Base-by-base conservation (phyloP, 2,113 vertebrate genomes). In the Prionailurus bengalensis region DNA sequence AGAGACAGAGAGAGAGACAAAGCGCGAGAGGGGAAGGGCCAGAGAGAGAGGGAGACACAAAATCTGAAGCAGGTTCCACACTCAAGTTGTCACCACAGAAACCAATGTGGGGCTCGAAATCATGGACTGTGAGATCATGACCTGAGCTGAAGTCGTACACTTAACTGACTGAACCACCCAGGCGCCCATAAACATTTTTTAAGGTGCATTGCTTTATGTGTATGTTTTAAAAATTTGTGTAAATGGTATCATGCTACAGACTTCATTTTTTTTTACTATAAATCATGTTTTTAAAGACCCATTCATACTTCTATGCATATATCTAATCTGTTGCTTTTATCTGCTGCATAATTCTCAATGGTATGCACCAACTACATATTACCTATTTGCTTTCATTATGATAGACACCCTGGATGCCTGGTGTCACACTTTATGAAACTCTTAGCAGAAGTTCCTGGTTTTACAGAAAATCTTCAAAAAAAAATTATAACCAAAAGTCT, bases 371-470 rank as follows among this genome's bases (percentile, higher is more conserved):
- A 61, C 6, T 74, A 91, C 29, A 93, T 80, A 91, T 95, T 95
- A 87, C 78, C 58, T 87, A 65, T 91, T 90, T 95, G 51, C 68
- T 94, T 66, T 86, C 78, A 91, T 71, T 78, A 86, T 89, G 63
- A 83, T 36, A 85, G 42, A 76, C 1, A 89, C 16, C 53, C 51
- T 96, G 42, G 39, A 96, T 95, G 19, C n/a, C 66, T 42, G 14
- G 33, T 4, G 14, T 91, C 96, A 5, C 29, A 85, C 39, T 91
- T 83, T 79, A 61, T 29, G 79, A 51, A 92, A 85, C 31, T 81
- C 31, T 66, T 81, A 33, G 61, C 14, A 90, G 48, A 90, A 96
- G 14, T 83, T 78, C 11, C 45, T 93, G 8, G 23, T 23, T 78
- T 86, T 76, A 94, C 4, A 92, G 45, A 96, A 96, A 94, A 48